phyloP scores from a whole-genome alignment of 1,140 invertebrate genomes.

The Stegodyphus dumicola region DNA sequence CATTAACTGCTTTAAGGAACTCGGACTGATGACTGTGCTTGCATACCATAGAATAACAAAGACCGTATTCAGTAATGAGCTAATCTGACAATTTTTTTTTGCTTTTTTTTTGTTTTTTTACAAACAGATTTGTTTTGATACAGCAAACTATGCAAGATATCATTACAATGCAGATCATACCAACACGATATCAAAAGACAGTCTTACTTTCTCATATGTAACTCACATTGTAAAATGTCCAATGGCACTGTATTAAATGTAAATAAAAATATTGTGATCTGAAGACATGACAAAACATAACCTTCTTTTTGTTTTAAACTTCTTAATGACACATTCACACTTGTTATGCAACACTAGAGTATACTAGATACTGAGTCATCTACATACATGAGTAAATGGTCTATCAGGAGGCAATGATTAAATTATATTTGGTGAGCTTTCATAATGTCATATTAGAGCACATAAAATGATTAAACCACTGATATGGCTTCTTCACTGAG shows the following conservation, averaged over 20 bases:
- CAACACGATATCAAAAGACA: constrained; percentile 36
- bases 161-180: constrained; percentile 26
- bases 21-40: constrained; percentile 54
- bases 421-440: constrained; percentile 53
- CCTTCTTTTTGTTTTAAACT: constrained; percentile 44
- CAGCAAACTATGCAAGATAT: constrained; percentile 34
- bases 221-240: constrained; percentile 49
- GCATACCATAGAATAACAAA: constrained; percentile 26
- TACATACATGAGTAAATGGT: constrained; percentile 52
- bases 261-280: constrained; percentile 61
- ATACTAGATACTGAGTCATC: constrained; percentile 56
- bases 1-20: constrained; percentile 50
- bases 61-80: constrained; percentile 36
- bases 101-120: neutral
- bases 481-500: constrained; percentile 59
- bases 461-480: constrained; percentile 59
- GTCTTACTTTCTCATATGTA: constrained; percentile 29
- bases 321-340: constrained; percentile 48
- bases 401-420: constrained; percentile 54
- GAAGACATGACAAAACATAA: constrained; percentile 51
- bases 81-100: constrained; percentile 17
- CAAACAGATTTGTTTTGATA: constrained; percentile 14
- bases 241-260: constrained; percentile 58
- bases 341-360: constrained; percentile 45
- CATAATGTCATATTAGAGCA: constrained; percentile 44